These are phyloP conservation scores for Stictonetta naevosa DNA, from an alignment of 2,113 vertebrate genomes.

Conservation along the genomic window DNA sequence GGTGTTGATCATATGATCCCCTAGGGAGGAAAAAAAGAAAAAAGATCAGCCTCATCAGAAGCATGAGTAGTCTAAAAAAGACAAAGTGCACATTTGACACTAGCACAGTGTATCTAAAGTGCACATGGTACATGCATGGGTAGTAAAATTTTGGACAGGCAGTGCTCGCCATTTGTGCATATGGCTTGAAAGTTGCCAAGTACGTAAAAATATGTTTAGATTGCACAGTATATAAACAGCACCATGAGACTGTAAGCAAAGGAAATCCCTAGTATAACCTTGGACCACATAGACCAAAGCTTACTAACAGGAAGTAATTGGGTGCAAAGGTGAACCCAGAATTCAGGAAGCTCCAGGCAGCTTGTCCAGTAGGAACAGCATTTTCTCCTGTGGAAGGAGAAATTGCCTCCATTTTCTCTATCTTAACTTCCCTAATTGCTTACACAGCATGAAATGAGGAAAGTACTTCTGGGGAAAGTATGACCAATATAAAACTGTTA, in stretches of 20 bases:
- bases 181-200: neutral
- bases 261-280: neutral
- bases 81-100: neutral
- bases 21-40: constrained; percentile 61
- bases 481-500: neutral
- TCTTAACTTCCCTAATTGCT: neutral
- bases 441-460: neutral
- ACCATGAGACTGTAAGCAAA: neutral
- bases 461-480: neutral
- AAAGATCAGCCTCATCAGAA: neutral
- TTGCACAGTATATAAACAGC: neutral
- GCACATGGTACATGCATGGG: neutral
- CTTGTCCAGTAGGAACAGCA: neutral
- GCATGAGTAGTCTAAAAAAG: neutral
- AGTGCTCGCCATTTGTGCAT: neutral
- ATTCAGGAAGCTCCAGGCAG: neutral
- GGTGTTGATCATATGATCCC: constrained; percentile 91
- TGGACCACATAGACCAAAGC: neutral
- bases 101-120: neutral
- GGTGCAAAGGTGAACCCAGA: neutral
- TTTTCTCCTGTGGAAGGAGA: neutral
- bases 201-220: neutral
- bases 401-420: neutral
- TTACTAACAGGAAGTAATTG: neutral
- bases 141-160: neutral